Evolutionary conservation across 2,888 invertebrate species (phyloP), one percentile per base, ranked within the genome.

Genomic region (Dolichomitus sp.): DNA sequence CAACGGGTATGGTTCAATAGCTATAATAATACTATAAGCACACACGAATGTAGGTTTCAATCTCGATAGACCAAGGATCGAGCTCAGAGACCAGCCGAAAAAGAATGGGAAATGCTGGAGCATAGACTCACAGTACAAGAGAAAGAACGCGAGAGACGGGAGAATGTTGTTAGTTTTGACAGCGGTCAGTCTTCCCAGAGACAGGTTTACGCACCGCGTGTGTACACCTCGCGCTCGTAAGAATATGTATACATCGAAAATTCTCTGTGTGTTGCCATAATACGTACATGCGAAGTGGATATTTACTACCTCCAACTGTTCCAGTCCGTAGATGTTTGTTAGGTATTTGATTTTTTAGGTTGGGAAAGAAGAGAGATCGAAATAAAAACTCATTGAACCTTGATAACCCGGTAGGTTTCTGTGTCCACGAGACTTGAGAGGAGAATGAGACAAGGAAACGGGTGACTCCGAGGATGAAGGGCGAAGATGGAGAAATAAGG

Each of bases 281-380:
- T 59, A 42, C 27, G 14, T 3, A n/a, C n/a, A 17, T 17, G 40
- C 30, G 52, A 78, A 57, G 88, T 89, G 89, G 90, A 89, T 90
- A 90, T 92, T 92, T 89, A 88, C 88, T 85, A 87, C 87, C 86
- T 86, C 87, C 88, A 85, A 65, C 87, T 85, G 91, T 91, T 92
- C 87, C 87, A 57, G 90, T 88, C 91, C 89, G 88, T 87, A 89
- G 90, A 92, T 33, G n/a, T 92, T 89, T 72, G 79, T 66, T 54
- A 61, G 68, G 68, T 42, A 59, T 37, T 72, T 45, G 23, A 37
- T 76, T 76, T 76, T 59, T 48, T 23, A n/a, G 6, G 48, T 59
- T 6, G 14, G 33, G 30, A 40, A 52, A 54, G 79, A 70, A 75
- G 68, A 70, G 42, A 72, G 87, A 86, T 85, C 78, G 85, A 81